phyloP scores from a whole-genome alignment of 2,113 vertebrate genomes.

The rat (Rattus norvegicus) region DNA sequence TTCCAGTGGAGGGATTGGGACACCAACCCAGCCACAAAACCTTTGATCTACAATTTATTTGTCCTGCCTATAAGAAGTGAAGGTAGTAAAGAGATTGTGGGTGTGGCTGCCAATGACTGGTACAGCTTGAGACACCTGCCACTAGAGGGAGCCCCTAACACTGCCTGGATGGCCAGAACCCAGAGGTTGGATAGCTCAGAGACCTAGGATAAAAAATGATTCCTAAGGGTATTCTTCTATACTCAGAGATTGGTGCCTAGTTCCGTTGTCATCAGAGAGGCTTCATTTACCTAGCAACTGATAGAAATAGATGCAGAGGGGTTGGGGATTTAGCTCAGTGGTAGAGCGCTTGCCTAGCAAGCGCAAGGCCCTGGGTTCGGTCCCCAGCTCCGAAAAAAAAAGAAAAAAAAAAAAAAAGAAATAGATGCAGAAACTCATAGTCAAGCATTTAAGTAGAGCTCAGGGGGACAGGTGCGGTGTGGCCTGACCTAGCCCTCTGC shows the following conservation, averaged over 20 bases:
- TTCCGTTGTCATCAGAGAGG: neutral
- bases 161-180: neutral
- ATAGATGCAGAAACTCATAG: neutral
- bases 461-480: no score
- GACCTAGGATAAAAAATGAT: neutral
- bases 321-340: no score
- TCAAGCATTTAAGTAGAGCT: no score
- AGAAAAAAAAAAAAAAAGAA: no score
- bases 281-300: neutral
- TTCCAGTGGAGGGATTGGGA: neutral
- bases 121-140: neutral
- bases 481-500: neutral
- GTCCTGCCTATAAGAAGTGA: neutral
- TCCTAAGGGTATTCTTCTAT: neutral
- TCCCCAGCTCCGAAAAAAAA: no score
- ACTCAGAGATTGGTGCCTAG: neutral
- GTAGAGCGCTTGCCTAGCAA: no score
- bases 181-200: neutral
- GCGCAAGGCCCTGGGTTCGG: no score
- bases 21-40: neutral
- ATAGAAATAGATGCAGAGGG: neutral
- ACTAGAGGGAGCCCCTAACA: neutral
- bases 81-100: neutral
- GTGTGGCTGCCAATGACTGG: neutral
- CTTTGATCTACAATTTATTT: neutral